Conservation (phyloP, 2,113 vertebrate genomes). For the Mus pahari region DNA sequence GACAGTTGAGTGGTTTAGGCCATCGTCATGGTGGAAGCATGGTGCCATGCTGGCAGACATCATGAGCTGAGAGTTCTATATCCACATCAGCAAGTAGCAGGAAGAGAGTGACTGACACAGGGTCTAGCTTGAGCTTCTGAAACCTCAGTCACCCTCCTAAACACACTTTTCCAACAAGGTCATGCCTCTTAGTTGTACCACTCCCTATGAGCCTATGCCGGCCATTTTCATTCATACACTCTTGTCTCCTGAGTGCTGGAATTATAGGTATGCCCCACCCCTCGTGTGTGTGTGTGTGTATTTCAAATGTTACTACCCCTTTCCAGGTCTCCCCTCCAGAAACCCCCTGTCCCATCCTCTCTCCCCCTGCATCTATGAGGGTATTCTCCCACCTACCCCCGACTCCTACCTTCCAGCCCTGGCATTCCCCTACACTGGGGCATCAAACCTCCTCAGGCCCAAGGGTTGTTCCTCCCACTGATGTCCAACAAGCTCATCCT, state of each 20-base stretch:
- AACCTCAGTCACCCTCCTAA: not conserved
- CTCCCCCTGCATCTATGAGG: too few relatives aligned
- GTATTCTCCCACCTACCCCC: too few relatives aligned
- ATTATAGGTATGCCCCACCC: not conserved
- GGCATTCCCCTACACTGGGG: too few relatives aligned
- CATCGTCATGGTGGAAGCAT: not conserved
- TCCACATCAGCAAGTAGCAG: not conserved
- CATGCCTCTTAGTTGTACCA: not conserved
- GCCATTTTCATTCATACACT: not conserved
- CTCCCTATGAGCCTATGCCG: not conserved
- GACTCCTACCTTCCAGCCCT: too few relatives aligned
- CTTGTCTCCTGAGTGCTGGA: not conserved
- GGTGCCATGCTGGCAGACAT: not conserved
- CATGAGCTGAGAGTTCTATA: not conserved
- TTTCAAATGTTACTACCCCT: too few relatives aligned
- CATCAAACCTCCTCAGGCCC: too few relatives aligned
- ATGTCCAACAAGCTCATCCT: too few relatives aligned
- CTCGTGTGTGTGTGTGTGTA: too few relatives aligned
- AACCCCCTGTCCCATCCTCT: too few relatives aligned
- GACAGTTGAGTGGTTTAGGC: not conserved
- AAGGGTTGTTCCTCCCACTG: too few relatives aligned
- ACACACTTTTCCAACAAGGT: not conserved
- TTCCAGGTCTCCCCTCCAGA: too few relatives aligned
- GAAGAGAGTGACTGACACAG: not conserved
- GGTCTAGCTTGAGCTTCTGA: not conserved